Evolutionary conservation across 1,140 invertebrate genomes (phyloP).

Genomic region (Aphelenchoides fujianensis): DNA sequence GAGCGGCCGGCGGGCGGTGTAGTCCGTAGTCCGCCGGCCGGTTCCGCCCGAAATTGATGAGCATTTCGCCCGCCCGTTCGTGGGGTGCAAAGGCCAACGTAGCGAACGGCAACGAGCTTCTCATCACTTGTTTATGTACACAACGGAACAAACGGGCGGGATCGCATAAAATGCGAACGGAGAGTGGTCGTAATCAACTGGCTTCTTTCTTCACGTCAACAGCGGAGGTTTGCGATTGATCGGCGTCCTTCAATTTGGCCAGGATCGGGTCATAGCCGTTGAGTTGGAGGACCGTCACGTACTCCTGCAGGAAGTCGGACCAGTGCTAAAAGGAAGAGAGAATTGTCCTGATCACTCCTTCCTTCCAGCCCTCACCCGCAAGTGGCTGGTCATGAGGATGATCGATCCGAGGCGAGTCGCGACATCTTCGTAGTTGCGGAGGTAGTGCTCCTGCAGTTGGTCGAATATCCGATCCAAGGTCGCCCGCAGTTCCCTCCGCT

Average conservation of each 20-base stretch:
- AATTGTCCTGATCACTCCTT: too few species aligned
- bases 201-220: background rate
- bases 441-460: background rate
- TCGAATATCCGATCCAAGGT: background rate
- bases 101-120: too few species aligned
- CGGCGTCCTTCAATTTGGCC: background rate
- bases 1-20: too few species aligned
- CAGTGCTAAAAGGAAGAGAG: conserved; percentile 5
- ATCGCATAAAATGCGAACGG: background rate
- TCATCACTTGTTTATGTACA: background rate
- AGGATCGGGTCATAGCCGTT: conserved; percentile 1
- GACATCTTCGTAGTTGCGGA: background rate
- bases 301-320: background rate
- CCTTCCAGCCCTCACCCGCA: background rate
- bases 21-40: too few species aligned
- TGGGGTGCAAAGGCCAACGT: too few species aligned
- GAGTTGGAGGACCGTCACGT: background rate
- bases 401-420: background rate
- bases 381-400: background rate
- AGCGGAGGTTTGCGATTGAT: too few species aligned
- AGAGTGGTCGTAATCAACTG: background rate
- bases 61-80: too few species aligned
- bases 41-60: too few species aligned
- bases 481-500: background rate
- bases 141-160: too few species aligned